These are phyloP conservation scores for Idaea biselata DNA, from an alignment of 2,888 invertebrate genomes.

Conservation along the genomic window DNA sequence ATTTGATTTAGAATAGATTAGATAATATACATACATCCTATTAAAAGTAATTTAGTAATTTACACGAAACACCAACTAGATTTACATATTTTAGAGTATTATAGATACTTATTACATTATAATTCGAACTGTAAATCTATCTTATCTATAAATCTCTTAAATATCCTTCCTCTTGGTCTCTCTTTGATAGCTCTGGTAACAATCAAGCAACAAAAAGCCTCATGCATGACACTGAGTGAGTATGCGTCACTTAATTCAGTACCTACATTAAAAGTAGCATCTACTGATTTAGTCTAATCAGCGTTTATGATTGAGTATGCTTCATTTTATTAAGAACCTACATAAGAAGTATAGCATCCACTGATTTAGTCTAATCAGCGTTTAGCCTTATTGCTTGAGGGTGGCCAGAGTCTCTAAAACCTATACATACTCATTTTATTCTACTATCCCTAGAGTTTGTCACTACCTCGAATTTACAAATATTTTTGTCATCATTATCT, in stretches of 20 bases:
- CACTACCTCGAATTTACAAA: background rate
- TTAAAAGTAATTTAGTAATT: constrained; percentile 49
- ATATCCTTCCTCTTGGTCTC: constrained; percentile 10
- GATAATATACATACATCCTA: constrained; percentile 42
- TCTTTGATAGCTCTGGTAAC: background rate
- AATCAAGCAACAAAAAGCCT: background rate
- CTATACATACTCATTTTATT: background rate
- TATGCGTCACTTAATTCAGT: background rate
- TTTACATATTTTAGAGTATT: constrained; percentile 39
- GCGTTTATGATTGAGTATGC: background rate
- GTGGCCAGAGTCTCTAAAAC: background rate
- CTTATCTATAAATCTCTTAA: constrained; percentile 40
- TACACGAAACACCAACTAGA: constrained; percentile 73
- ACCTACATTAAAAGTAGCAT: background rate
- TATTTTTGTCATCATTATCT: background rate
- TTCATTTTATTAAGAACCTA: too few relatives aligned
- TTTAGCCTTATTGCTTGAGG: background rate
- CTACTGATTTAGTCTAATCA: background rate
- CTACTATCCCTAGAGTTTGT: background rate
- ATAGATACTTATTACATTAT: constrained; percentile 33
- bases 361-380: too few relatives aligned
- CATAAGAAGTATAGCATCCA: too few relatives aligned
- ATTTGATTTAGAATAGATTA: constrained; percentile 22
- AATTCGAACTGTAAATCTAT: constrained; percentile 35
- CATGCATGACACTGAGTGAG: background rate